A percentile compares a stretch with the other conserved stretches of the same genome.
Conservation (phyloP, 2,797 vertebrate genomes). For the Platyrinchus mystaceus region DNA sequence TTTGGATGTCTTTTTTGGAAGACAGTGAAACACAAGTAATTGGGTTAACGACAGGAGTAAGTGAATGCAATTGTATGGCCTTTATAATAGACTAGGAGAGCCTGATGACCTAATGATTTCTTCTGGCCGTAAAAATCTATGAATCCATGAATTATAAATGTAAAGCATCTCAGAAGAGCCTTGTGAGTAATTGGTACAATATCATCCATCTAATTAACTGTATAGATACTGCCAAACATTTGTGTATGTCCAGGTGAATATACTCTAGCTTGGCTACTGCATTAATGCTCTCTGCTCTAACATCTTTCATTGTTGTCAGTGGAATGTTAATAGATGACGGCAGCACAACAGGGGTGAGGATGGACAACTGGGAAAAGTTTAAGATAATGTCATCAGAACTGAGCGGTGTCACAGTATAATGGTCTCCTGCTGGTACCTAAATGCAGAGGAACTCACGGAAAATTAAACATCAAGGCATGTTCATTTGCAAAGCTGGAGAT, state of each 20-base stretch:
- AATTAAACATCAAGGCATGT: conserved; percentile 68
- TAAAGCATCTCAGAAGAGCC: not conserved
- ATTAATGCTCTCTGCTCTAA: not conserved
- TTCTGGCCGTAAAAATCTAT: conserved; percentile 16
- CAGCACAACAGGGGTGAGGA: conserved; percentile 64
- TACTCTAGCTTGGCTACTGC: not conserved
- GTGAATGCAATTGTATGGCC: conserved; percentile 19
- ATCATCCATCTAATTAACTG: conserved; percentile 14
- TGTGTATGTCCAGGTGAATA: not conserved
- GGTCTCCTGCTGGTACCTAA: conserved; percentile 56
- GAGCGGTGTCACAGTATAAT: conserved; percentile 60
- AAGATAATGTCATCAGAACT: conserved; percentile 66
- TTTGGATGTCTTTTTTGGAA: conserved; percentile 61
- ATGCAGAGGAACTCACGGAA: conserved; percentile 58
- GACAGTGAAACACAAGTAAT: conserved; percentile 59
- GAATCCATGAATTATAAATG: not conserved
- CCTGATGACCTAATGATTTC: conserved; percentile 16
- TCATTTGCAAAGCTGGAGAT: conserved; percentile 58
- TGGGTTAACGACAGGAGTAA: conserved; percentile 50
- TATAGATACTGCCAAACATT: not conserved
- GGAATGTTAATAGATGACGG: conserved; percentile 62
- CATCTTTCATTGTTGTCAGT: conserved; percentile 58
- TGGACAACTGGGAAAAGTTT: conserved; percentile 58
- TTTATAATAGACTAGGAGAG: not conserved
- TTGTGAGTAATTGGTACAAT: not conserved